Conservation (phyloP, 2,113 vertebrate species). For the Columbina picui region DNA sequence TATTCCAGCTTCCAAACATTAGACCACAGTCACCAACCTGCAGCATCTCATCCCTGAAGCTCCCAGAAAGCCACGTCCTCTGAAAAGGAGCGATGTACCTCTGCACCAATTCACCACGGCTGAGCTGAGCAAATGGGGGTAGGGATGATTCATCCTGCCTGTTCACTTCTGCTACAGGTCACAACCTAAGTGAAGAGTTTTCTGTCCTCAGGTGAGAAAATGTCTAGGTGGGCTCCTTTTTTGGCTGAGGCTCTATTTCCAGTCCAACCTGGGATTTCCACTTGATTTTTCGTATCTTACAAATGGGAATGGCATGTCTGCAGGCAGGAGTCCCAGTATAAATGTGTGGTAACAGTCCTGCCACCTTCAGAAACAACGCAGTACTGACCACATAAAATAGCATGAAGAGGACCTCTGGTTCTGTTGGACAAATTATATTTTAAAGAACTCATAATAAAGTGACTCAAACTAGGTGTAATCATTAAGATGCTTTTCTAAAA, state of each 20-base stretch:
- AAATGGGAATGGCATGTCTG: rapidly evolving
- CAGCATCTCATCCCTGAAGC: rapidly evolving
- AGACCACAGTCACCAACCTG: neutral
- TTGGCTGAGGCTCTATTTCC: neutral
- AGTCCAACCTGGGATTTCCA: neutral
- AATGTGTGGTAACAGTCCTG: neutral
- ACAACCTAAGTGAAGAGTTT: neutral
- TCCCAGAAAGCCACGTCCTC: neutral
- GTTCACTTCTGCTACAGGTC: neutral
- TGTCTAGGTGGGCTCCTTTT: neutral
- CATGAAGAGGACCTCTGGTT: neutral
- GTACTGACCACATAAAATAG: neutral
- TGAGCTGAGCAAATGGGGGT: neutral
- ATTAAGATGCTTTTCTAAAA: neutral
- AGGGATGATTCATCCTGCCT: neutral
- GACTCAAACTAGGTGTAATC: neutral
- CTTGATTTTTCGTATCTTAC: neutral
- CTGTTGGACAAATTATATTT: neutral
- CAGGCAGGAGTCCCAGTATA: neutral
- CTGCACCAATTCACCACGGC: neutral
- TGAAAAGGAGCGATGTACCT: neutral
- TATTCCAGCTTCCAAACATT: neutral
- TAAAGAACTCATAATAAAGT: neutral
- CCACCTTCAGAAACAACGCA: neutral
- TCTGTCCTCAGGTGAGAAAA: neutral